These are phyloP conservation scores for Stenopsyche tienmushanensis DNA, from an alignment of 1,140 invertebrate species.

Conservation along the genomic window DNA sequence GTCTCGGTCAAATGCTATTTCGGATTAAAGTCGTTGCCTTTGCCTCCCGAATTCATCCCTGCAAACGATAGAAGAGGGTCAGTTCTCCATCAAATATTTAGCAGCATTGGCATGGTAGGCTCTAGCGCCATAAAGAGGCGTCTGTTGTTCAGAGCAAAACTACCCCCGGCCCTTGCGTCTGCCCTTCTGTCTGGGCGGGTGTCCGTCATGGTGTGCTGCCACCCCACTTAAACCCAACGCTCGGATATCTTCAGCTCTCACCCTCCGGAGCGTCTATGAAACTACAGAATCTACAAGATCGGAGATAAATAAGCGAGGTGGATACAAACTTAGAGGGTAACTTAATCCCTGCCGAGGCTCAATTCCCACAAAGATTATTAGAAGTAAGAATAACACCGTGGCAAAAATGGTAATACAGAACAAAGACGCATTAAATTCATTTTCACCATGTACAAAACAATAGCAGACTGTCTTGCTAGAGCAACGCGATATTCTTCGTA, in stretches of 20 bases:
- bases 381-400: background rate
- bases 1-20: too few species aligned
- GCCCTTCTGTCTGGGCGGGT: background rate
- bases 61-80: background rate
- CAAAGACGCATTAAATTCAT: background rate
- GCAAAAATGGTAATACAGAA: background rate
- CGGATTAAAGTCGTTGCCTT: too few species aligned
- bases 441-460: too few species aligned
- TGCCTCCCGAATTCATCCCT: background rate
- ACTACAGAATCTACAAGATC: constrained; percentile 15
- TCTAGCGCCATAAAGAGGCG: constrained; percentile 33
- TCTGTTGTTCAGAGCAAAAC: constrained; percentile 10
- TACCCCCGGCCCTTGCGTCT: constrained; percentile 1
- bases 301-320: constrained; percentile 19
- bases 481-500: too few species aligned
- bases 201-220: constrained; percentile 13
- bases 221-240: background rate
- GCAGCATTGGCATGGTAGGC: constrained; percentile 4
- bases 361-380: constrained; percentile 11
- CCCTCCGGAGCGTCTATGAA: background rate
- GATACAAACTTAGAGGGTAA: constrained; percentile 5
- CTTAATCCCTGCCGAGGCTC: constrained; percentile 7
- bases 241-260: background rate
- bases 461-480: too few species aligned
- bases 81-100: constrained; percentile 34